A percentile compares a stretch with the other conserved stretches of the same genome.
These are phyloP conservation scores for Perca schrenkii DNA, from an alignment of 2,113 vertebrate species.

Conservation along the genomic window DNA sequence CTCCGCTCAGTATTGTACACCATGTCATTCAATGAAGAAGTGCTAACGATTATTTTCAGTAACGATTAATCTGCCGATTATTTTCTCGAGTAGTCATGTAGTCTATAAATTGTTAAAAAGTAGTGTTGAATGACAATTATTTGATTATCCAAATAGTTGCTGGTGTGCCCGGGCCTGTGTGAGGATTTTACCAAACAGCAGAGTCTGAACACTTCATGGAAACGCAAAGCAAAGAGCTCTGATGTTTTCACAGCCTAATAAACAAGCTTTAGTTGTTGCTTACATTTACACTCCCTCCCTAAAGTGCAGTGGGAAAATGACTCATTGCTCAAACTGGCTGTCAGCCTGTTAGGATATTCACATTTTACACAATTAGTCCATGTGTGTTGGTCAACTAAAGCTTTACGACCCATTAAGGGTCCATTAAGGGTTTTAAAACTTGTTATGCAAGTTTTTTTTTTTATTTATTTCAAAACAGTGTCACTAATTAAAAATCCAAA, in stretches of 20 bases:
- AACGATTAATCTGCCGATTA: not conserved
- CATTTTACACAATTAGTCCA: slow-evolving; percentile 16
- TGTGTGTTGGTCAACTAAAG: slow-evolving; percentile 17
- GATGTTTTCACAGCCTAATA: slow-evolving; percentile 7
- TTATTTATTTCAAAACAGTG: not conserved
- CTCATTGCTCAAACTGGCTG: slow-evolving; percentile 20
- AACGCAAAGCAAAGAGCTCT: slow-evolving; percentile 5
- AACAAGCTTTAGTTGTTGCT: slow-evolving; percentile 23
- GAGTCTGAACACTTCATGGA: not conserved
- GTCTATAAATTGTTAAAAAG: not conserved
- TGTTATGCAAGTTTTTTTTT: not conserved
- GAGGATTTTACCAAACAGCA: not conserved
- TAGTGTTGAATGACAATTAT: not conserved
- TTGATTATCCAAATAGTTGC: not conserved
- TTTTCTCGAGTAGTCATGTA: not conserved
- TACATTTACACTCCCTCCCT: slow-evolving; percentile 19
- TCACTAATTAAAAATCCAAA: not conserved
- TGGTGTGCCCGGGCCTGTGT: not conserved
- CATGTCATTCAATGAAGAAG: not conserved
- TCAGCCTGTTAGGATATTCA: not conserved
- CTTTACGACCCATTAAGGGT: not conserved
- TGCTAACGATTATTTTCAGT: not conserved
- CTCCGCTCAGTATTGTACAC: not conserved
- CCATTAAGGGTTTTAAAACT: slow-evolving; percentile 6
- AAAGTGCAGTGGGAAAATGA: slow-evolving; percentile 30